phyloP scores from a whole-genome alignment of 2,113 vertebrate genomes.

The Origma solitaria region DNA sequence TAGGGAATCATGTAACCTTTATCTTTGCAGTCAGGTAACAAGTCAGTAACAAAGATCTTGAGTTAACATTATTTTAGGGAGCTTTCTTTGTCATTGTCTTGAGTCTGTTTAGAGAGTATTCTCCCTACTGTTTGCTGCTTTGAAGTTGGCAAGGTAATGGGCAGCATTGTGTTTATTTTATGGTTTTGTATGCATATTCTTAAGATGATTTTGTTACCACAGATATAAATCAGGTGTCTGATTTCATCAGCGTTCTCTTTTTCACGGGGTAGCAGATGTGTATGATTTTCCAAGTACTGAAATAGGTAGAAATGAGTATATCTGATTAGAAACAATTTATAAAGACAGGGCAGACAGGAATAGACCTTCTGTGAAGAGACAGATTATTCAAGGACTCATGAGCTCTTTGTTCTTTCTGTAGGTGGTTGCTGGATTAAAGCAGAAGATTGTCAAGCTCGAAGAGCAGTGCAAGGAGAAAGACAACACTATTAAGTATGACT shows the following conservation, averaged over 20 bases:
- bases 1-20: not conserved
- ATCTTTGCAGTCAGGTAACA: not conserved
- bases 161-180: not conserved
- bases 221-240: not conserved
- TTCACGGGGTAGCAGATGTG: not conserved
- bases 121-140: not conserved
- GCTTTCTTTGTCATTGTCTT: not conserved
- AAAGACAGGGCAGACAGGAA: not conserved
- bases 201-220: not conserved
- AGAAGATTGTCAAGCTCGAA: constrained; percentile 86
- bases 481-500: constrained; percentile 75
- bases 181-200: not conserved
- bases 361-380: not conserved
- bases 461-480: constrained; percentile 91
- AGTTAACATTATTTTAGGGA: not conserved
- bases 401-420: constrained; percentile 54
- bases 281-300: not conserved
- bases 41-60: not conserved
- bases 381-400: not conserved
- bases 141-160: not conserved
- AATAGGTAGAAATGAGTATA: not conserved
- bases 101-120: not conserved
- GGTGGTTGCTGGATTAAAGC: constrained; percentile 85
- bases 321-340: not conserved
- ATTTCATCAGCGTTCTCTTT: not conserved